Conservation (phyloP, 2,888 invertebrate genomes). For the Adineta ricciae region DNA sequence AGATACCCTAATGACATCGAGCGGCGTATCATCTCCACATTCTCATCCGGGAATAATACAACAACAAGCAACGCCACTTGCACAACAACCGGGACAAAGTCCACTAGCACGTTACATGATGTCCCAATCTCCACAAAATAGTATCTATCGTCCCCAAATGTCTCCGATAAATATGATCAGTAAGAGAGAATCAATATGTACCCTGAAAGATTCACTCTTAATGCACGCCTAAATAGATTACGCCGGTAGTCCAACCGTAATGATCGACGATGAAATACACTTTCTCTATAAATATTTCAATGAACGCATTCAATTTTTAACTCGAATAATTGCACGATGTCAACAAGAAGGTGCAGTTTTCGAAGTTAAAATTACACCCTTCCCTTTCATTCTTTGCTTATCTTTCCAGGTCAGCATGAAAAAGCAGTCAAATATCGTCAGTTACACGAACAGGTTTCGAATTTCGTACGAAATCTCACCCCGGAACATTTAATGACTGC, state of each 20-base stretch:
- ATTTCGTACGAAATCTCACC: background rate
- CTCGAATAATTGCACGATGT: background rate
- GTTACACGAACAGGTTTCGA: background rate
- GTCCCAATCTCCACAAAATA: background rate
- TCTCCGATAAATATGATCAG: slow-evolving; percentile 7
- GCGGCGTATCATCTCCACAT: background rate
- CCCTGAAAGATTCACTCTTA: no score
- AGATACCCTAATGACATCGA: background rate
- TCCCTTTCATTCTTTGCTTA: background rate
- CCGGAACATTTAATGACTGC: background rate
- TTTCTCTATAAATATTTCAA: background rate
- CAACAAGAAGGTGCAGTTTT: background rate
- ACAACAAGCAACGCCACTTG: background rate
- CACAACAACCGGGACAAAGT: background rate
- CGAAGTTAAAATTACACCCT: no score
- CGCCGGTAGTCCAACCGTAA: background rate
- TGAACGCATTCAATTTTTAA: slow-evolving; percentile 7
- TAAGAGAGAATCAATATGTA: background rate
- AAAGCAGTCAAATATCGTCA: background rate
- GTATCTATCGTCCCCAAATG: background rate
- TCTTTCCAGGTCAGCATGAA: background rate
- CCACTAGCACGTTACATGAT: slow-evolving; percentile 21
- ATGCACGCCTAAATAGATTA: background rate
- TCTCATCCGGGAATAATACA: background rate
- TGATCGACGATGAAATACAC: slow-evolving; percentile 10